These are phyloP conservation scores for Todus mexicanus DNA, from an alignment of 2,797 vertebrate genomes.

Conservation along the genomic window DNA sequence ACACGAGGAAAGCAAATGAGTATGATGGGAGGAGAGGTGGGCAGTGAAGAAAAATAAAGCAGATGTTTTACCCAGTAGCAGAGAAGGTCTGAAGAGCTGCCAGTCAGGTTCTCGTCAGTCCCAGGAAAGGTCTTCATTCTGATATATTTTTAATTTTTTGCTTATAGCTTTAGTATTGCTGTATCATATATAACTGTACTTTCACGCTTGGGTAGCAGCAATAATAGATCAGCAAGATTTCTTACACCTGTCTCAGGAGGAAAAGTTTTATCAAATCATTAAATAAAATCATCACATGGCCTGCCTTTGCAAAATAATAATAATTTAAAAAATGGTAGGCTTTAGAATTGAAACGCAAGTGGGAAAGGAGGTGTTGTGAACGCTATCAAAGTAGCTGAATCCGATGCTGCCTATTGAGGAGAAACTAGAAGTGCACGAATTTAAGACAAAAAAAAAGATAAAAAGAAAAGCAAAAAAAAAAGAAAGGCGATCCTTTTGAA, in stretches of 20 bases:
- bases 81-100: neutral
- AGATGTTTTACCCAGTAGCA: neutral
- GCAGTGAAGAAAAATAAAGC: neutral
- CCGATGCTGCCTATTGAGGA: neutral
- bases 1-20: neutral
- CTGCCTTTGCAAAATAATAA: neutral
- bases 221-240: constrained; percentile 24
- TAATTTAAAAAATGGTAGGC: neutral
- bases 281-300: neutral
- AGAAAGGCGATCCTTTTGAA: neutral
- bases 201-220: constrained; percentile 28
- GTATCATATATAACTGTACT: neutral
- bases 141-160: neutral
- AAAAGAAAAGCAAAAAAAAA: neutral
- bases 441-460: neutral
- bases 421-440: neutral
- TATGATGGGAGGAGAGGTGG: neutral
- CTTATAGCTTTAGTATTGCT: neutral
- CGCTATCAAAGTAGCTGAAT: neutral
- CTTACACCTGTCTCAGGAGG: constrained; percentile 5
- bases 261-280: constrained; percentile 42
- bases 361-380: neutral
- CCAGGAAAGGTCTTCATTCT: neutral
- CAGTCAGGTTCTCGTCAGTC: neutral
- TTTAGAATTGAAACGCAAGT: constrained; percentile 4